Conservation (phyloP, 2,888 invertebrate species). For the Drosophila colorata region DNA sequence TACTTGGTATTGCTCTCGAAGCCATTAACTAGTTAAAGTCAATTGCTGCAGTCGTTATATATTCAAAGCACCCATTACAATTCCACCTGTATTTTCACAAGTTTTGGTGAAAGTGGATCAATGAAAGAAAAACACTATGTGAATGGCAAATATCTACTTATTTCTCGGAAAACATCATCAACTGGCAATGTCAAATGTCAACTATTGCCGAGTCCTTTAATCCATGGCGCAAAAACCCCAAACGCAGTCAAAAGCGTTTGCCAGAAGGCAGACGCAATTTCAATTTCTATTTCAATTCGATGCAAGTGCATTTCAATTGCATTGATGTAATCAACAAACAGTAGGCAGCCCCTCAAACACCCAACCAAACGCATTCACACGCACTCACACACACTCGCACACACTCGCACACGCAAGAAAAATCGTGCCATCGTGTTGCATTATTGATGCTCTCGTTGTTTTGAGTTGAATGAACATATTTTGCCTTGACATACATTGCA, state of each 20-base stretch:
- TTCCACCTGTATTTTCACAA: not conserved
- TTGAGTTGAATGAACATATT: slow-evolving; percentile 79
- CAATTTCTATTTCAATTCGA: slow-evolving; percentile 62
- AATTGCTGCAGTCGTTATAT: no score
- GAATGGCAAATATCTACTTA: not conserved
- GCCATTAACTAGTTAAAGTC: no score
- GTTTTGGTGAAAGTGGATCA: not conserved
- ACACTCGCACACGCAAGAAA: slow-evolving; percentile 7
- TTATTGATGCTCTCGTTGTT: slow-evolving; percentile 72
- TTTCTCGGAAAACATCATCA: not conserved
- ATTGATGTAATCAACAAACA: slow-evolving; percentile 75
- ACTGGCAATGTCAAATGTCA: not conserved
- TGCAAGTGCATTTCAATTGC: slow-evolving; percentile 65
- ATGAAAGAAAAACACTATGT: not conserved
- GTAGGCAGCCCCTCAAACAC: slow-evolving; percentile 17
- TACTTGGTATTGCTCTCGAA: no score
- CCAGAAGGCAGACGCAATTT: slow-evolving; percentile 38
- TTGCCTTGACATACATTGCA: slow-evolving; percentile 78
- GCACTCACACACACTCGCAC: slow-evolving; percentile 1
- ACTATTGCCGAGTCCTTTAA: no score
- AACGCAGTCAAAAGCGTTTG: slow-evolving; percentile 16
- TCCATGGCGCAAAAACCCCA: not conserved
- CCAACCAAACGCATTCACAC: slow-evolving; percentile 5
- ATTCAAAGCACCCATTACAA: not conserved
- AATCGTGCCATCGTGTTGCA: slow-evolving; percentile 57